Conservation (phyloP, 2,797 vertebrate genomes). For the Tapirus indicus region DNA sequence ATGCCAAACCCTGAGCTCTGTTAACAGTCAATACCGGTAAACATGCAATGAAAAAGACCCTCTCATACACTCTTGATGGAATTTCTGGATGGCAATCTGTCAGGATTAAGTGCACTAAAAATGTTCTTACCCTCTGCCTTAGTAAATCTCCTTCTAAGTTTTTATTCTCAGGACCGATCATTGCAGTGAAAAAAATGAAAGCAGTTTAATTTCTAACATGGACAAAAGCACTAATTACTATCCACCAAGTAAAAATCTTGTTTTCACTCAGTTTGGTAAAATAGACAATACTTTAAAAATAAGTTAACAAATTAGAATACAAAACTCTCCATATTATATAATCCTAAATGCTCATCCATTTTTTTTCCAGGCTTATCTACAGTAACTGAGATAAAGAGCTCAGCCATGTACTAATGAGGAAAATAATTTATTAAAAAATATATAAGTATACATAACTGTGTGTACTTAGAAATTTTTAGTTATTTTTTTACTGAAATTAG, state of each 20-base stretch:
- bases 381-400: neutral
- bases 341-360: constrained; percentile 10
- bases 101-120: neutral
- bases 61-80: neutral
- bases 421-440: constrained; percentile 46
- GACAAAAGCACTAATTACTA: constrained; percentile 56
- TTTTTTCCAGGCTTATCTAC: neutral
- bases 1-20: neutral
- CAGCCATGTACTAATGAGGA: neutral
- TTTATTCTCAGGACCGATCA: neutral
- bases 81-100: constrained; percentile 1
- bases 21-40: neutral
- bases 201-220: constrained; percentile 40
- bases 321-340: neutral
- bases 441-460: neutral
- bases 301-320: constrained; percentile 50
- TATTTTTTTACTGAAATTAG: neutral
- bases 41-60: neutral
- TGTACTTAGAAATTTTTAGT: neutral
- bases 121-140: constrained; percentile 40
- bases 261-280: constrained; percentile 48
- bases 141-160: constrained; percentile 3
- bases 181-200: constrained; percentile 33
- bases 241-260: constrained; percentile 47
- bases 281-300: neutral